Percentiles rank a stretch among this genome's conserved stretches.
These are phyloP conservation scores for Epizoanthus ramosus DNA, from an alignment of 92 coral and sea anemone genomes.

Conservation along the genomic window DNA sequence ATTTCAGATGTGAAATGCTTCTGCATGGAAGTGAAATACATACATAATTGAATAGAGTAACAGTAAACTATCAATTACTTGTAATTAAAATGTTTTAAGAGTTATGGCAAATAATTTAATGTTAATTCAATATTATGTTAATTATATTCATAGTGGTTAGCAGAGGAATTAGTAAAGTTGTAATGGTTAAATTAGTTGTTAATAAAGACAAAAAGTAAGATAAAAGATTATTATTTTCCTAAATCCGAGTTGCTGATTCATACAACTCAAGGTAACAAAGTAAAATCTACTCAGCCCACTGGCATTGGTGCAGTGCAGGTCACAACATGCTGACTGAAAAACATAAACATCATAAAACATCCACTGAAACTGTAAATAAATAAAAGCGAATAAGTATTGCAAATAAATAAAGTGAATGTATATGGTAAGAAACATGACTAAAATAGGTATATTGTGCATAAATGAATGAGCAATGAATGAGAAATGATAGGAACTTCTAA, in stretches of 20 bases:
- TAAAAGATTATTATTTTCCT: neutral
- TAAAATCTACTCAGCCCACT: slow-evolving; percentile 34
- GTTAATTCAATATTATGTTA: neutral
- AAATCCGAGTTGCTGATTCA: neutral
- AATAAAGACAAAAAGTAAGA: neutral
- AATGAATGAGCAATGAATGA: no score
- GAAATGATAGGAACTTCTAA: no score
- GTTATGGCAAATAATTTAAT: neutral
- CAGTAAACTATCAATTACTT: no score
- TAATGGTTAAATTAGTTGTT: neutral
- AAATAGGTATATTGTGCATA: no score
- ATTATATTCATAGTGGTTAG: neutral
- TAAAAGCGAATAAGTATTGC: neutral
- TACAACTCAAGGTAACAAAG: slow-evolving; percentile 1
- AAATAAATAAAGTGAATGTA: neutral
- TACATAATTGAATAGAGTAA: neutral
- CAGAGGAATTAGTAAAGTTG: no score
- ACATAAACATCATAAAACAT: slow-evolving; percentile 1
- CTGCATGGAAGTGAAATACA: neutral
- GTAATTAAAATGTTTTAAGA: no score
- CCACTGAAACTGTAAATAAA: slow-evolving; percentile 7
- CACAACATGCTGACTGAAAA: slow-evolving; percentile 42
- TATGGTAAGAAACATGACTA: neutral
- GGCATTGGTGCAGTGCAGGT: slow-evolving; percentile 41
- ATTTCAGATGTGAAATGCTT: slow-evolving; percentile 6